Evolutionary conservation across 2,888 invertebrate species (phyloP), one percentile per base, ranked within the genome.

Genomic region (Tetramorium bicarinatum): DNA sequence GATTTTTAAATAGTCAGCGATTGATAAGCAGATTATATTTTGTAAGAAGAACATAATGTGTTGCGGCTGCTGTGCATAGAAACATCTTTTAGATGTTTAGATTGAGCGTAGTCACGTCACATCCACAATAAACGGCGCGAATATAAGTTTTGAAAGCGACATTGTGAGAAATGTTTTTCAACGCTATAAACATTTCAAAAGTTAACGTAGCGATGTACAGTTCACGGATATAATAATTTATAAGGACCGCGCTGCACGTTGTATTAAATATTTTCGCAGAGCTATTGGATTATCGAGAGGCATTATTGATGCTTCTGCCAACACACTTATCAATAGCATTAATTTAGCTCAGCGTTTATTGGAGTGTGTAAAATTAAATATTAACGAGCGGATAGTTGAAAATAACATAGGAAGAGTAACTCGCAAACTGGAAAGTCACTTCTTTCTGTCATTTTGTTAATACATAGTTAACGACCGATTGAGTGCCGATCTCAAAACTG

Each of bases 281-380:
- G 29, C 66, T 29, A 67, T 67, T 13, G 69, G n/a, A 69, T 49
- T 69, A n/a, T 34, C 34, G 29, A 49, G 47, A 2, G 2, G 25
- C 47, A 69, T 69, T 69, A 69, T 69, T 69, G n/a, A 69, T 34
- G 49, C 66, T 44, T 47, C 44, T 44, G 44, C 44, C 66, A 66
- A 66, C 62, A 62, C 11, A 69, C 38, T 72, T 72, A 72, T 72
- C 59, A 56, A 59, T n/a, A 41, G 72, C 41, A 18, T 72, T 72
- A 29, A 72, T 56, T 72, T 72, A 72, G 56, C n/a, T 74, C 25
- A n/a, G 13, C 41, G 3, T 44, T 67, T 44, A 59, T 74, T 44
- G 41, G 29, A 74, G 29, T 29, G 11, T 54, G 56, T 74, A 59
- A 74, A 74, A 59, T 74, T 7, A 59, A 74, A 44, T 44, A 74